Evolutionary conservation across 37 sponge, comb jelly and placozoan species (phyloP).

Genomic region (Haliclona indistincta): DNA sequence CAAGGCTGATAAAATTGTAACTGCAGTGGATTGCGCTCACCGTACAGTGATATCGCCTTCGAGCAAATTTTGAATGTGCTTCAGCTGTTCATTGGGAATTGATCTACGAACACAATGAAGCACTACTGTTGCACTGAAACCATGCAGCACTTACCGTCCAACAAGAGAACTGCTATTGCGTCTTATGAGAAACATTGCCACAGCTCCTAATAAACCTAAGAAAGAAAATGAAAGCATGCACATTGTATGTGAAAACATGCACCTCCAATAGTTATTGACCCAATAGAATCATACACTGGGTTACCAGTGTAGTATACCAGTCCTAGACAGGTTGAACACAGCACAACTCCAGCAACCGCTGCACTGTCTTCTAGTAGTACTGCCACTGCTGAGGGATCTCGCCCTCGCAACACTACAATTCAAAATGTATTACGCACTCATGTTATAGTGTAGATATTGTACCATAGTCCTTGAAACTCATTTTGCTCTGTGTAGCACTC

Average conservation of each 20-base stretch:
- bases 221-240: neutral
- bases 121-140: neutral
- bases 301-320: constrained; percentile 82
- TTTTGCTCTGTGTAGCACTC: constrained; percentile 71
- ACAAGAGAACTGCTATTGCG: constrained; percentile 96
- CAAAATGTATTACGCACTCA: too few species aligned
- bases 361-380: constrained; percentile 98
- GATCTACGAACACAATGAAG: constrained; percentile 37
- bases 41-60: constrained; percentile 79
- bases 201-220: constrained; percentile 84
- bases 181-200: constrained; percentile 93
- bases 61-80: constrained; percentile 69
- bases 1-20: neutral
- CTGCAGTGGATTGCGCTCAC: constrained; percentile 14
- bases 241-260: neutral
- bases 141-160: constrained; percentile 65
- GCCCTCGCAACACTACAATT: constrained; percentile 76
- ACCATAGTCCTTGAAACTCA: constrained; percentile 91
- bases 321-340: constrained; percentile 76
- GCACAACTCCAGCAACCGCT: constrained; percentile 85
- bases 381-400: constrained; percentile 96
- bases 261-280: constrained; percentile 94
- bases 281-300: constrained; percentile 93
- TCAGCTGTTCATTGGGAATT: constrained; percentile 70
- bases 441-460: too few species aligned